Conservation (phyloP, 1,140 invertebrate genomes). For the Leptinotarsa undecemlineata region DNA sequence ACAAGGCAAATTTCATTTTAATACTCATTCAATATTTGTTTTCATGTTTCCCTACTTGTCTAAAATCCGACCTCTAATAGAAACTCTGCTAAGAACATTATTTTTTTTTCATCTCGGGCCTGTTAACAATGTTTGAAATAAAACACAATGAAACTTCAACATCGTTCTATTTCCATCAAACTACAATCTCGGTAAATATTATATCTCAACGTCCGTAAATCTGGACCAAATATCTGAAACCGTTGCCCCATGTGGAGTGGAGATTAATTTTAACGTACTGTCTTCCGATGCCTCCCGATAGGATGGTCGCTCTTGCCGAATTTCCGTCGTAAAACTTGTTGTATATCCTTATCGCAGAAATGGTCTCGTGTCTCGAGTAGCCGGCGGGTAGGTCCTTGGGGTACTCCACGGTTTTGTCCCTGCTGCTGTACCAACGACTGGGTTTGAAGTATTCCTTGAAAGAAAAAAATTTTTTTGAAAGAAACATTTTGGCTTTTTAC, state of each 20-base stretch:
- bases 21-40: no score
- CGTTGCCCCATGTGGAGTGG: conserved; percentile 37
- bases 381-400: conserved; percentile 36
- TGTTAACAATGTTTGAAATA: no score
- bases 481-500: no score
- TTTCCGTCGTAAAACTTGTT: conserved; percentile 44
- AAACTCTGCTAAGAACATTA: no score
- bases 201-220: conserved; percentile 41
- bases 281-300: conserved; percentile 40
- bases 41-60: no score
- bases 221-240: conserved; percentile 42
- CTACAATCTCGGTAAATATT: no score
- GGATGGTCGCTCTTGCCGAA: conserved; percentile 35
- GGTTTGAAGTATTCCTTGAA: conserved; percentile 37
- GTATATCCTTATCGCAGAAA: conserved; percentile 41
- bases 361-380: conserved; percentile 39
- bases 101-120: no score
- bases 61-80: no score
- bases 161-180: no score
- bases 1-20: no score
- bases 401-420: conserved; percentile 41
- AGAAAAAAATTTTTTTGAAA: background rate
- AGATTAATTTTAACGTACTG: conserved; percentile 42
- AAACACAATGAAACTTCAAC: no score
- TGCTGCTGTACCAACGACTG: conserved; percentile 37